A percentile compares a stretch with the other conserved stretches of the same genome.
These are phyloP conservation scores for Drosophila tristis DNA, from an alignment of 1,140 invertebrate genomes.

Conservation along the genomic window DNA sequence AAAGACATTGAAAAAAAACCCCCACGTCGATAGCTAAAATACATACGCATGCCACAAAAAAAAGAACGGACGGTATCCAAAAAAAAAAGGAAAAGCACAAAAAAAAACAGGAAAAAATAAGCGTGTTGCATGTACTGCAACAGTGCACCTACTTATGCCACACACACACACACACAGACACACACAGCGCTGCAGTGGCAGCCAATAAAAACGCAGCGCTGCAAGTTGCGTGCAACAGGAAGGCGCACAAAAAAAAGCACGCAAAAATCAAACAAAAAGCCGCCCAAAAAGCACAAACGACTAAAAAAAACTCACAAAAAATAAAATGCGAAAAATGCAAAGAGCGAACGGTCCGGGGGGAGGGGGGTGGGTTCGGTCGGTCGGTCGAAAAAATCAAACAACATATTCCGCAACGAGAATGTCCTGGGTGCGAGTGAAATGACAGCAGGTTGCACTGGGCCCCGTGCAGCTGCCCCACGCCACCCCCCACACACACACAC, in stretches of 20 bases:
- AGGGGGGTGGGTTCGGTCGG: background rate
- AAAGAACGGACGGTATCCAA: slow-evolving; percentile 1
- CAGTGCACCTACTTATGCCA: slow-evolving; percentile 74
- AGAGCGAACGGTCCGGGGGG: background rate
- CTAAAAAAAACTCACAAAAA: slow-evolving; percentile 49
- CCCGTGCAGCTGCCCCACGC: background rate
- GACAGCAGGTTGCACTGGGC: slow-evolving; percentile 63
- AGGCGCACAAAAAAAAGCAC: slow-evolving; percentile 37
- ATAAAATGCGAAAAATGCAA: slow-evolving; percentile 24
- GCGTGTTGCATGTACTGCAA: slow-evolving; percentile 28
- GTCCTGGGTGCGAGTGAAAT: slow-evolving; percentile 80
- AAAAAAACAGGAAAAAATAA: slow-evolving; percentile 15
- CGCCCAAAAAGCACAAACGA: slow-evolving; percentile 64
- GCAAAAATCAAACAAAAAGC: slow-evolving; percentile 68
- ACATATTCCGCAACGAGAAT: slow-evolving; percentile 40
- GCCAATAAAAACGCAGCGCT: slow-evolving; percentile 84
- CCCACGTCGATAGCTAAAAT: slow-evolving; percentile 67
- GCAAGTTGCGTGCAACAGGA: slow-evolving; percentile 75
- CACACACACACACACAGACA: slow-evolving; percentile 32
- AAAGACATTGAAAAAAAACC: slow-evolving; percentile 26
- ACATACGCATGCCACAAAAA: slow-evolving; percentile 49
- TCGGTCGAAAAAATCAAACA: slow-evolving; percentile 61
- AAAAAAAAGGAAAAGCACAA: slow-evolving; percentile 22
- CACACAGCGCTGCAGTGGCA: slow-evolving; percentile 38
- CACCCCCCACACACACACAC: too few relatives aligned